phyloP scores from a whole-genome alignment of 53 echinoderm and acorn worm species.

The Antedon mediterranea region DNA sequence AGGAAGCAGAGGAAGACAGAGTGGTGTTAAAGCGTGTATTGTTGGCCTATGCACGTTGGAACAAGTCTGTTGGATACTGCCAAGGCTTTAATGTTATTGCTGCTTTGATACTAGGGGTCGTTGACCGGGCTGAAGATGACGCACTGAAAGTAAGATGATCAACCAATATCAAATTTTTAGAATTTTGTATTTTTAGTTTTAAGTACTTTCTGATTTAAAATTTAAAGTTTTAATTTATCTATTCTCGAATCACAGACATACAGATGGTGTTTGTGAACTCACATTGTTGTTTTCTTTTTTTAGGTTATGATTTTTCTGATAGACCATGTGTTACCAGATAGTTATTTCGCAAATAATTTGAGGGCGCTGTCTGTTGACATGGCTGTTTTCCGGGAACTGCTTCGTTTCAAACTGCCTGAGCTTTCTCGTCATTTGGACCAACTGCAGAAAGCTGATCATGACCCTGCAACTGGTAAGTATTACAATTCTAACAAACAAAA shows the following conservation, averaged over 20 bases:
- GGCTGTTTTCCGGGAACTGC: constrained; percentile 95
- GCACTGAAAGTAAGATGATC: constrained; percentile 62
- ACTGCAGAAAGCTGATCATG: constrained; percentile 85
- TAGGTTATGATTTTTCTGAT: constrained; percentile 99
- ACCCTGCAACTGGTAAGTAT: constrained; percentile 48
- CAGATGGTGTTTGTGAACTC: too few relatives aligned
- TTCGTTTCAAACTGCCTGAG: constrained; percentile 90
- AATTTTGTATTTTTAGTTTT: too few relatives aligned
- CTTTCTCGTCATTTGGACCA: constrained; percentile 84
- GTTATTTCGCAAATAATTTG: constrained; percentile 93
- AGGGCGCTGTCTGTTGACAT: constrained; percentile 95
- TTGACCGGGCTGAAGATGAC: constrained; percentile 91
- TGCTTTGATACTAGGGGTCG: constrained; percentile 89
- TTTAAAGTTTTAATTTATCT: too few relatives aligned
- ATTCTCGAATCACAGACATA: too few relatives aligned
- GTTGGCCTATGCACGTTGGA: constrained; percentile 96
- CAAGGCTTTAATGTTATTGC: constrained; percentile 97
- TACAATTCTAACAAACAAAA: too few relatives aligned
- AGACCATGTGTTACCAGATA: constrained; percentile 97
- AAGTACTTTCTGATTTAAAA: too few relatives aligned
- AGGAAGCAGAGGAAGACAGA: constrained; percentile 84
- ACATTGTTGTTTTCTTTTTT: not conserved
- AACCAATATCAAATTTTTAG: too few relatives aligned
- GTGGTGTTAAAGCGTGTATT: constrained; percentile 87
- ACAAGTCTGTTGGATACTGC: constrained; percentile 95